Percentiles rank a stretch among this genome's conserved stretches.
phyloP scores from a whole-genome alignment of 1,140 invertebrate genomes.

The Potamilus streckersoni region DNA sequence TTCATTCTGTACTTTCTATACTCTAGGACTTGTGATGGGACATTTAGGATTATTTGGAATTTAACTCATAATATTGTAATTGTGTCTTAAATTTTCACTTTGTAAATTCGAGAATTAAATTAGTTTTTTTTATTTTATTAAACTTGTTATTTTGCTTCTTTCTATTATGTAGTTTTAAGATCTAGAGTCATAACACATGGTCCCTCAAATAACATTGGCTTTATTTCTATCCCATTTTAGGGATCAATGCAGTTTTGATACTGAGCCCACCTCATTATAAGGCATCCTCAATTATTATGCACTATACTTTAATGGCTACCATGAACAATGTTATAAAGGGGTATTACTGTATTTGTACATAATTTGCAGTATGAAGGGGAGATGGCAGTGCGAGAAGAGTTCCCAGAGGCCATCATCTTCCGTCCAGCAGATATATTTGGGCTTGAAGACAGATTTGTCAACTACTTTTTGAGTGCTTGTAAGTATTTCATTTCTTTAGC shows the following conservation, averaged over 20 bases:
- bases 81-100: too few relatives aligned
- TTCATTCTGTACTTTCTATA: too few relatives aligned
- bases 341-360: not conserved
- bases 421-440: conserved; percentile 93
- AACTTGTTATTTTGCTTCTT: too few relatives aligned
- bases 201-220: not conserved
- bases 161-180: not conserved
- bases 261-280: not conserved
- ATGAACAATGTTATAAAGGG: not conserved
- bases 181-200: not conserved
- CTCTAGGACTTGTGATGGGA: too few relatives aligned
- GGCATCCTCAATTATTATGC: not conserved
- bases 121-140: too few relatives aligned
- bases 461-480: conserved; percentile 66
- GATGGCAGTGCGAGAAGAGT: conserved; percentile 89
- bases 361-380: conserved; percentile 80
- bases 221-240: not conserved
- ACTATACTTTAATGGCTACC: not conserved
- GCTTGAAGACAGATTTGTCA: conserved; percentile 86
- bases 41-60: too few relatives aligned
- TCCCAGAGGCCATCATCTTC: conserved; percentile 95
- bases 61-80: too few relatives aligned
- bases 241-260: not conserved
- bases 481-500: too few relatives aligned
- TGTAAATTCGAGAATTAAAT: too few relatives aligned